Conservation (phyloP, 2,888 invertebrate species). For the Latrodectus elegans region DNA sequence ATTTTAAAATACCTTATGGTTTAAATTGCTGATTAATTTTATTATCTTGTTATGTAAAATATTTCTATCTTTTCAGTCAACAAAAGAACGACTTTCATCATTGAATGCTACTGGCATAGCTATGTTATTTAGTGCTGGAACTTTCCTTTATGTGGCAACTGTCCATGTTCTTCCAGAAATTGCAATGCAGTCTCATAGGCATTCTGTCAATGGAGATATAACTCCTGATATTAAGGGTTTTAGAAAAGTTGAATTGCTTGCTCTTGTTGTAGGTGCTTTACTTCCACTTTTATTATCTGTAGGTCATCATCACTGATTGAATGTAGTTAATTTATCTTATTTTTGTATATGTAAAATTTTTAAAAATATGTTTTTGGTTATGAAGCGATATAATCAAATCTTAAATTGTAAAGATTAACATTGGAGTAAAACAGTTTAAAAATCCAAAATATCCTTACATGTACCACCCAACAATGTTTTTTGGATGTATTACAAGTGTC, state of each 20-base stretch:
- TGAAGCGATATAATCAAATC: not conserved
- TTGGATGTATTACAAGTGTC: too few species aligned
- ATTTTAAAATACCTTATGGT: too few species aligned
- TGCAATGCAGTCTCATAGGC: slow-evolving; percentile 71
- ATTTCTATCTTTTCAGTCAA: slow-evolving; percentile 80
- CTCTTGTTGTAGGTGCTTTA: slow-evolving; percentile 89
- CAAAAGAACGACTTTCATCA: slow-evolving; percentile 90
- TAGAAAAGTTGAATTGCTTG: slow-evolving; percentile 85
- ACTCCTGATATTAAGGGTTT: slow-evolving; percentile 77
- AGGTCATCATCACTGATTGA: slow-evolving; percentile 87
- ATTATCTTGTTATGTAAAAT: not conserved
- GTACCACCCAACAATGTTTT: too few species aligned
- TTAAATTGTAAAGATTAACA: too few species aligned
- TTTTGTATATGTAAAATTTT: too few species aligned
- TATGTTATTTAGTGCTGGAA: slow-evolving; percentile 99
- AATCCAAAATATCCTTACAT: too few species aligned
- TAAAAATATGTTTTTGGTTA: not conserved
- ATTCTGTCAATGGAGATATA: slow-evolving; percentile 36
- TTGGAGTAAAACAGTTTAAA: too few species aligned
- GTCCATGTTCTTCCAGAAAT: slow-evolving; percentile 98
- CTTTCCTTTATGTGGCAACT: slow-evolving; percentile 98
- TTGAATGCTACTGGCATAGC: slow-evolving; percentile 96
- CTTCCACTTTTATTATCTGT: slow-evolving; percentile 91
- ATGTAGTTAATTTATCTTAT: not conserved
- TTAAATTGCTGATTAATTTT: too few species aligned